Conservation (phyloP, 2,888 invertebrate species). For the Acanthosepion esculentum region DNA sequence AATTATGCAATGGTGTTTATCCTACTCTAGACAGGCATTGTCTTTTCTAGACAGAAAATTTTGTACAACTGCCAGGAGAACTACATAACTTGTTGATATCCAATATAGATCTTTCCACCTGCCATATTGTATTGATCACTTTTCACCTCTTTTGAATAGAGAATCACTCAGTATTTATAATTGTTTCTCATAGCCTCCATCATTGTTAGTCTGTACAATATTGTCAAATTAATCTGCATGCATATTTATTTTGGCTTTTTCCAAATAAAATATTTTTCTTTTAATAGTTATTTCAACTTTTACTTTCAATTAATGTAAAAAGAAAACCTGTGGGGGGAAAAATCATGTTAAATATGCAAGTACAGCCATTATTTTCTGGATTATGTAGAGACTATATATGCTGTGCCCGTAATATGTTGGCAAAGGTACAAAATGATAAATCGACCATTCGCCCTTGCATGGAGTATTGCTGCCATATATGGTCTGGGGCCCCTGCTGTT, state of each 20-base stretch:
- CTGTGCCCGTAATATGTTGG: not conserved
- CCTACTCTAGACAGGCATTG: not conserved
- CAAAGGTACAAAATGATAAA: not conserved
- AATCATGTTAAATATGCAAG: not conserved
- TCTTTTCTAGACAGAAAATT: not conserved
- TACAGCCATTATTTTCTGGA: not conserved
- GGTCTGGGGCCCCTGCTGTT: too few relatives aligned
- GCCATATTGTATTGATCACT: not conserved
- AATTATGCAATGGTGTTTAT: not conserved
- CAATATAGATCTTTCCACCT: not conserved
- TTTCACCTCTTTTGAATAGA: not conserved
- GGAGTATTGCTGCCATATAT: too few relatives aligned
- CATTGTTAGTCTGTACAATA: not conserved
- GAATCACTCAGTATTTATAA: not conserved
- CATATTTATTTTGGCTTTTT: not conserved
- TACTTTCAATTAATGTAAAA: not conserved
- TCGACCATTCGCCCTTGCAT: too few relatives aligned
- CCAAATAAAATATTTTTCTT: not conserved
- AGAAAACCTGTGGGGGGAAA: not conserved
- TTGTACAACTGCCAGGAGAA: not conserved
- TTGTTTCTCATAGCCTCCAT: not conserved
- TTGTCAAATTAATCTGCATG: not conserved
- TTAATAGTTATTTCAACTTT: not conserved
- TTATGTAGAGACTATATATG: not conserved
- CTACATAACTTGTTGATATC: not conserved